phyloP scores from a whole-genome alignment of 2,888 invertebrate species.

The Pelosia muscerda region DNA sequence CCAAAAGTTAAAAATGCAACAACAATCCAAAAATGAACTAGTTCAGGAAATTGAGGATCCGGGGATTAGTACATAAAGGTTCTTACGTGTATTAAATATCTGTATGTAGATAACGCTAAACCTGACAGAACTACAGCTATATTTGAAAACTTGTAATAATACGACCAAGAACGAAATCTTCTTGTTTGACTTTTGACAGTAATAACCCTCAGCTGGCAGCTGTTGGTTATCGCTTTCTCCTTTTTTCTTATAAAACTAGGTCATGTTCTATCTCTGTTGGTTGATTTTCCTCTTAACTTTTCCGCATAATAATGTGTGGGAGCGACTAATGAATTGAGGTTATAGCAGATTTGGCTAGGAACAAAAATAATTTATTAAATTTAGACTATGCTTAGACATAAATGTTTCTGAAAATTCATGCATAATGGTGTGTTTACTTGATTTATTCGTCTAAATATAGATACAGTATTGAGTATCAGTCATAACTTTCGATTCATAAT shows the following conservation, averaged over 20 bases:
- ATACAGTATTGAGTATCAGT: conserved; percentile 19
- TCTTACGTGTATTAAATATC: no score
- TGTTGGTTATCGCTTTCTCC: conserved; percentile 3
- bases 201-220: neutral
- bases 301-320: conserved; percentile 49
- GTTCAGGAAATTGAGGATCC: neutral
- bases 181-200: conserved; percentile 41
- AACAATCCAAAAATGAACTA: neutral
- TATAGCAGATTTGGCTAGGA: conserved; percentile 64
- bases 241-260: neutral
- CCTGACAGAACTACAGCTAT: neutral
- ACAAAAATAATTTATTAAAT: conserved; percentile 74
- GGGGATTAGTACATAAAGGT: neutral
- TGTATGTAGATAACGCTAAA: rapidly evolving
- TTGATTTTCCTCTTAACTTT: neutral
- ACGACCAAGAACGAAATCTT: conserved; percentile 17
- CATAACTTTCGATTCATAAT: conserved; percentile 51
- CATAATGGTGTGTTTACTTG: conserved; percentile 69
- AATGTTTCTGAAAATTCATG: conserved; percentile 66
- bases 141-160: conserved; percentile 21
- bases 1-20: neutral
- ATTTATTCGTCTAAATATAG: conserved; percentile 32
- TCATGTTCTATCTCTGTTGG: neutral
- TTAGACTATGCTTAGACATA: conserved; percentile 69
- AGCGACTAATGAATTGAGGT: conserved; percentile 65